Evolutionary conservation across 2,888 invertebrate species (phyloP), one percentile per base, ranked within the genome.

Genomic region (Drosophila atripex): DNA sequence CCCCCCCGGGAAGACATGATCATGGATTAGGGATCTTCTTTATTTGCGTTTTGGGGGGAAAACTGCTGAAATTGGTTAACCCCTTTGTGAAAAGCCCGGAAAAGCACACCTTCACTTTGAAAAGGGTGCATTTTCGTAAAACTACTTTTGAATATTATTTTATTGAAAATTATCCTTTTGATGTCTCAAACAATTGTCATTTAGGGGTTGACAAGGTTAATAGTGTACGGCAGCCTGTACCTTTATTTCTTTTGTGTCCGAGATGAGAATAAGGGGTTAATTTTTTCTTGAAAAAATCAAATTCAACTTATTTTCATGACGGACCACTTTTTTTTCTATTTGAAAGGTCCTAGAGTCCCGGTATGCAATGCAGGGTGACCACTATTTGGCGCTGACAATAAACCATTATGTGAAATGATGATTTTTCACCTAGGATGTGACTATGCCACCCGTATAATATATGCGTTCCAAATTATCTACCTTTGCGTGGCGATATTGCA

Each of bases 111-210:
- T 14, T 28, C 14, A 38, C 35, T 30, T 9, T 9, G 46, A 28
- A 28, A 46, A 30, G 57, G 46, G 46, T 16, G n/a, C 32, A 21
- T 45, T 46, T 12, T 30, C 32, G 45, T 45, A 43, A 30, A 39
- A 47, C 47, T 61, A 9, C 46, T 9, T 54, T 39, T 58, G 60
- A 39, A 41, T 41, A 61, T 57, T 58, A 61, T 61, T 58, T 61
- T 61, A 61, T 61, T 61, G 60, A 61, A 61, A 61, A 61, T 57
- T 61, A 61, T 61, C 60, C 58, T 61, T 61, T 61, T 61, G 60
- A 61, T 61, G 16, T 30, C 59, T 16, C 30, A 32, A 32, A 41
- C 58, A 41, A 61, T 61, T 61, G 60, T 61, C 59, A 58, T 58
- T 47, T 61, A 61, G 47, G 60, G 60, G 60, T 61, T 61, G 60